These are phyloP conservation scores for Drosophila koepferae DNA, from an alignment of 2,888 invertebrate genomes.

Conservation along the genomic window DNA sequence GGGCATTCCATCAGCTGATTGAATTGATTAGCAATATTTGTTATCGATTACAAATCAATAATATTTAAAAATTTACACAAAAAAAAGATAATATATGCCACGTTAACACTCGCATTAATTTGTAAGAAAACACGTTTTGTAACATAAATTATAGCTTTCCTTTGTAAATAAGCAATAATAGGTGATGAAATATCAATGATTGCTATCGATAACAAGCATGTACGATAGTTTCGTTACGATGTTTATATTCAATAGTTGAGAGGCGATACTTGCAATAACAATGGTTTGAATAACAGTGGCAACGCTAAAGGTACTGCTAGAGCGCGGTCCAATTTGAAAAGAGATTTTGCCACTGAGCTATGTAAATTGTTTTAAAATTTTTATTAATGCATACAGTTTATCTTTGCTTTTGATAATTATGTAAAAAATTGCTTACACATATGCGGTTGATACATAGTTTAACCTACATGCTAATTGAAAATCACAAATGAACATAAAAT, in stretches of 20 bases:
- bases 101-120: neutral
- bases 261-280: constrained; percentile 12
- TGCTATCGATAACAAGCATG: constrained; percentile 8
- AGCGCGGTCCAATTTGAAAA: constrained; percentile 10
- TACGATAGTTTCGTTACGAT: constrained; percentile 14
- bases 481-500: constrained; percentile 80
- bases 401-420: constrained; percentile 78
- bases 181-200: neutral
- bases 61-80: neutral
- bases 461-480: constrained; percentile 75
- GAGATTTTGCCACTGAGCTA: neutral
- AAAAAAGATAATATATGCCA: neutral
- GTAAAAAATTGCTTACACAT: constrained; percentile 74
- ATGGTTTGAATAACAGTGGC: constrained; percentile 7
- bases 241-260: neutral
- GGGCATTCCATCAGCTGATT: constrained; percentile 38
- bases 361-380: constrained; percentile 47
- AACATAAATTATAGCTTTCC: neutral
- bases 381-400: constrained; percentile 76
- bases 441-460: constrained; percentile 75
- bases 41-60: constrained; percentile 36
- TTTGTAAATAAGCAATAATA: neutral
- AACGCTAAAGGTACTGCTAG: constrained; percentile 13
- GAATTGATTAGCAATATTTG: constrained; percentile 6
- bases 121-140: neutral